phyloP scores from a whole-genome alignment of 2,888 invertebrate species.

The Brenthis ino region DNA sequence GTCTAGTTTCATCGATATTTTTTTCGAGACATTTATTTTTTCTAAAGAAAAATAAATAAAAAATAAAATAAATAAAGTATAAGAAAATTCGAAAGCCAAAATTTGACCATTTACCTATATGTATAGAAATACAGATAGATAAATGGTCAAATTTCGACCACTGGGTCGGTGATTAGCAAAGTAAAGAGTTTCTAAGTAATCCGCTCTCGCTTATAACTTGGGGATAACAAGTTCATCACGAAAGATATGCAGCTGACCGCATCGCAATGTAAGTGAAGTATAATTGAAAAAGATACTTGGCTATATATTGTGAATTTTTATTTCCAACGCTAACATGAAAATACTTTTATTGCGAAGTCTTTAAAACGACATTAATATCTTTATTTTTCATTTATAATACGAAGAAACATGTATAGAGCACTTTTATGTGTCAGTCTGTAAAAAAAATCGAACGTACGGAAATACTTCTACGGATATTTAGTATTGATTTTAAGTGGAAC shows the following conservation, averaged over 20 bases:
- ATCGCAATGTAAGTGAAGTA: slow-evolving; percentile 37
- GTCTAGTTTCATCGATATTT: no score
- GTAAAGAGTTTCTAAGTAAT: neutral
- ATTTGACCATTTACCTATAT: no score
- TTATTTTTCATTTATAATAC: slow-evolving; percentile 6
- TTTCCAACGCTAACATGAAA: slow-evolving; percentile 25
- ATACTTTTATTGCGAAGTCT: slow-evolving; percentile 27
- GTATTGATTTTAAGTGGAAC: no score
- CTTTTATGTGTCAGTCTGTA: no score
- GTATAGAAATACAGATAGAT: no score
- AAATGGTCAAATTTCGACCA: neutral
- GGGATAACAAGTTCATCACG: slow-evolving; percentile 7
- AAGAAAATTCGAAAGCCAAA: no score
- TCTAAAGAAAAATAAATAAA: neutral
- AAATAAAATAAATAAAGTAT: no score
- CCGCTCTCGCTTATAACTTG: slow-evolving; percentile 24
- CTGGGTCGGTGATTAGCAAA: neutral
- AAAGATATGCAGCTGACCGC: slow-evolving; percentile 38
- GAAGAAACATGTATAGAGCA: no score
- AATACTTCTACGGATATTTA: no score
- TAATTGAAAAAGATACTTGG: slow-evolving; percentile 40
- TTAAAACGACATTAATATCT: slow-evolving; percentile 26
- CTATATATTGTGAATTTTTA: slow-evolving; percentile 27
- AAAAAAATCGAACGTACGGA: no score
- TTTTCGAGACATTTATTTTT: neutral